Evolutionary conservation across 2,113 vertebrate genomes (phyloP).

Genomic region (Indicator maculatus): DNA sequence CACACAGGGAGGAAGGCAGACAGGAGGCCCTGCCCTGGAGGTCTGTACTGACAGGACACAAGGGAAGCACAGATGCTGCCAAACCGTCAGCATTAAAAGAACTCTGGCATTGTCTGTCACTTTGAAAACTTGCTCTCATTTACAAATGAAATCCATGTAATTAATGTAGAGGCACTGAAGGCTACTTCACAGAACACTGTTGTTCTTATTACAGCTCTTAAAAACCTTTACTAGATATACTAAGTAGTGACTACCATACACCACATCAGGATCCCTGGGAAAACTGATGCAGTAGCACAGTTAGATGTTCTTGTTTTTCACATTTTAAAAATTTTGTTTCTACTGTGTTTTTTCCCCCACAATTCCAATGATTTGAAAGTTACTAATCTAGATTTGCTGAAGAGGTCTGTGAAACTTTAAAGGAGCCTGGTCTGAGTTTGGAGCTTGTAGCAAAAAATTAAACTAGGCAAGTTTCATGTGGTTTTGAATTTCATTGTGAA

Average conservation of each 20-base stretch:
- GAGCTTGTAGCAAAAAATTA: conserved; percentile 54
- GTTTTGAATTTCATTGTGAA: conserved; percentile 56
- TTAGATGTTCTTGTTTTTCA: conserved; percentile 65
- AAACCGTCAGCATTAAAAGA: background rate
- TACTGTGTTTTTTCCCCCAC: conserved; percentile 29
- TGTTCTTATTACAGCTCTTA: conserved; percentile 58
- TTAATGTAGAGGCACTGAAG: conserved; percentile 52
- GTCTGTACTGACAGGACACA: background rate
- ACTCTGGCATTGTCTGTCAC: background rate
- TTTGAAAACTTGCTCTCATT: conserved; percentile 54
- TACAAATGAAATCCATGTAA: conserved; percentile 51
- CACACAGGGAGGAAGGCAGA: background rate
- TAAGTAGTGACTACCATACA: background rate
- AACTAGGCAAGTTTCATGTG: conserved; percentile 30
- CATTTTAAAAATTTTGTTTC: background rate
- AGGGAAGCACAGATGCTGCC: background rate
- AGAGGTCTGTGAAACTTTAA: conserved; percentile 51
- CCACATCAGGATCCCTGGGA: background rate
- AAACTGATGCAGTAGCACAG: background rate
- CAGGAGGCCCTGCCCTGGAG: background rate
- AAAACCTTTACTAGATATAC: conserved; percentile 39
- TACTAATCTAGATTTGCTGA: conserved; percentile 29
- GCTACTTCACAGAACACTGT: background rate
- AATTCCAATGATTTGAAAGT: conserved; percentile 61
- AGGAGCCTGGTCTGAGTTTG: conserved; percentile 45